Evolutionary conservation across 2,888 invertebrate genomes (phyloP), one percentile per base, ranked within the genome.

Genomic region (Cosmopolites sordidus): DNA sequence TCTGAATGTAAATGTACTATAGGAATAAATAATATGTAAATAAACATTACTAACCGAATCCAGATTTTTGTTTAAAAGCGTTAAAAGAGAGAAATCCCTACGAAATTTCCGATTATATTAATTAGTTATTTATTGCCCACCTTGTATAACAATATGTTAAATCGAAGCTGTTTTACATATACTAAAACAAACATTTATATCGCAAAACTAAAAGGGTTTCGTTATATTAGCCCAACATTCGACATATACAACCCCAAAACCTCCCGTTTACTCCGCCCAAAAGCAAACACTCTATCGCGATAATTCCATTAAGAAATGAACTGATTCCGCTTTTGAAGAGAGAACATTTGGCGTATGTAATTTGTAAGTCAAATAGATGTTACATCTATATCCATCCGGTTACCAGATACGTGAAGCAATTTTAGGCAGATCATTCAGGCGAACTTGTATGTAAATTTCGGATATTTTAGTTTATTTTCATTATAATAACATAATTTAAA

Each of bases 301-400:
- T 72, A 72, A 72, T 72, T 72, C 72, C 71, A 72, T 72, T 72
- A 72, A 72, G 72, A 70, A 72, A 72, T 71, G 70, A 72, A 70
- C 69, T 68, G 69, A 70, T 69, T 69, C 69, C 64, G 72, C 69
- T 70, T 66, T 67, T 65, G 66, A 69, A 65, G 66, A 63, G 64
- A 51, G 43, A 65, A 58, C 62, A 63, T 56, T 60, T 60, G 64
- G 67, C 60, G 69, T 64, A 67, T 67, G 62, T 68, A 70, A 71
- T 70, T 69, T 70, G 68, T 64, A 70, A 71, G 71, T 70, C 70
- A 73, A 72, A 73, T 70, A 72, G 67, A 71, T 66, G 69, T 67
- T 69, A 62, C 66, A 67, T 66, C 62, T 51, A 63, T 55, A 58
- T 64, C 60, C 52, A 58, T 62, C 60, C 59, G 61, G 60, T 60